Evolutionary conservation across 2,113 vertebrate species (phyloP).

Genomic region (Muntiacus muntjak): DNA sequence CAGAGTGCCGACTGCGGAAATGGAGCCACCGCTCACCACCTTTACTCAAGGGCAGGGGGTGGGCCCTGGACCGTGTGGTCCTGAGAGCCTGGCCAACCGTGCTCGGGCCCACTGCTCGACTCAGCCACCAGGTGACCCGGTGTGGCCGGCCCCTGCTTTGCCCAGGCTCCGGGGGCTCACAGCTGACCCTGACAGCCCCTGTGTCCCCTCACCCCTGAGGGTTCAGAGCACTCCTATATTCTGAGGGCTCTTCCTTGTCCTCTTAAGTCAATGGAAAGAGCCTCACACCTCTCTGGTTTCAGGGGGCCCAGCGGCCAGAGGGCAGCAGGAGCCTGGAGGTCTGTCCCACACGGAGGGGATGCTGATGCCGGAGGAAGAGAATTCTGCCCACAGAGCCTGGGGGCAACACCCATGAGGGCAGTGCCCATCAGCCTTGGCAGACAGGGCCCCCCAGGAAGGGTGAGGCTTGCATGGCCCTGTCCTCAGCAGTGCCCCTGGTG

Average conservation of each 20-base stretch:
- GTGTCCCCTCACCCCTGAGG: background rate
- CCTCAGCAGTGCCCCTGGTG: background rate
- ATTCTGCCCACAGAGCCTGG: background rate
- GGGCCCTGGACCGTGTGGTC: background rate
- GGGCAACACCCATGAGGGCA: background rate
- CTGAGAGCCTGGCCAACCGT: no score
- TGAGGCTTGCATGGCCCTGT: no score
- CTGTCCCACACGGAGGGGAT: background rate
- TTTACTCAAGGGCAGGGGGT: background rate
- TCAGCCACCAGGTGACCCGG: background rate
- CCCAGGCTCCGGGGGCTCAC: background rate
- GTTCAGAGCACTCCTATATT: rapidly evolving
- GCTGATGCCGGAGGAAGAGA: background rate
- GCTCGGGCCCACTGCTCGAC: background rate
- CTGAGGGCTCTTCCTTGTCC: background rate
- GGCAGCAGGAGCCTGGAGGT: background rate
- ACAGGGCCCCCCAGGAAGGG: background rate
- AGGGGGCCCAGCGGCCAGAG: background rate
- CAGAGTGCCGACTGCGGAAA: no score
- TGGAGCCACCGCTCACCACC: background rate
- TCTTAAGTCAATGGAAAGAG: background rate
- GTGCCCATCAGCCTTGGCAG: background rate
- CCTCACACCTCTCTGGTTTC: background rate
- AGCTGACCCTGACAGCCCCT: background rate
- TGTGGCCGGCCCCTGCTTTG: background rate